A percentile compares a stretch with the other conserved stretches of the same genome.
Evolutionary conservation across 2,797 vertebrate species (phyloP).

Genomic region (Muraenolepis orangiensis): DNA sequence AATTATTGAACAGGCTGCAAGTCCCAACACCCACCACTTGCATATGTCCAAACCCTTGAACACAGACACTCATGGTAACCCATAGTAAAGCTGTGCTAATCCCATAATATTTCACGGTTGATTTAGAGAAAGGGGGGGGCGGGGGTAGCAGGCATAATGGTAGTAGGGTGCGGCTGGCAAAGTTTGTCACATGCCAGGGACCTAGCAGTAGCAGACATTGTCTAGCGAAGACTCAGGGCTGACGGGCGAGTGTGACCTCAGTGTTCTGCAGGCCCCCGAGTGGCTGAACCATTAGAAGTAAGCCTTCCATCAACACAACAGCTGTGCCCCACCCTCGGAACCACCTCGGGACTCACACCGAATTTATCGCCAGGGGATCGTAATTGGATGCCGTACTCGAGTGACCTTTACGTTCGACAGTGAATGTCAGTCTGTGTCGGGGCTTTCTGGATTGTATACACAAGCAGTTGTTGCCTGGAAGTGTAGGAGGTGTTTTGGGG

Average conservation of each 20-base stretch:
- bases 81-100: slow-evolving; percentile 37
- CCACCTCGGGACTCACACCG: neutral
- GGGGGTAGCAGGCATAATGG: neutral
- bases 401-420: neutral
- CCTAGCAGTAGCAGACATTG: neutral
- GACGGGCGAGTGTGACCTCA: slow-evolving; percentile 20
- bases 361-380: neutral
- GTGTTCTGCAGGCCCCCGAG: neutral
- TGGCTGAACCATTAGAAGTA: slow-evolving; percentile 21
- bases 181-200: neutral
- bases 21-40: too few relatives aligned
- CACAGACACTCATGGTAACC: slow-evolving; percentile 8
- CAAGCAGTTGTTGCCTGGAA: neutral
- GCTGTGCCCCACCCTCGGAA: slow-evolving; percentile 35
- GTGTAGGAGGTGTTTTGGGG: neutral
- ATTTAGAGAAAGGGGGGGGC: neutral
- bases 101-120: slow-evolving; percentile 26
- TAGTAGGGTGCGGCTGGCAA: slow-evolving; percentile 21
- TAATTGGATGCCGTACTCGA: neutral
- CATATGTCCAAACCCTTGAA: neutral
- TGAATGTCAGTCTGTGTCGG: neutral
- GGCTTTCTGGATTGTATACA: neutral
- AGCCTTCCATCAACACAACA: slow-evolving; percentile 50
- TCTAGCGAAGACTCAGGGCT: slow-evolving; percentile 4
- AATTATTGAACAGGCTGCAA: too few relatives aligned